Percentiles rank a stretch among this genome's conserved stretches.
Evolutionary conservation across 2,888 invertebrate genomes (phyloP).

Genomic region (Sclerodermus sp.): DNA sequence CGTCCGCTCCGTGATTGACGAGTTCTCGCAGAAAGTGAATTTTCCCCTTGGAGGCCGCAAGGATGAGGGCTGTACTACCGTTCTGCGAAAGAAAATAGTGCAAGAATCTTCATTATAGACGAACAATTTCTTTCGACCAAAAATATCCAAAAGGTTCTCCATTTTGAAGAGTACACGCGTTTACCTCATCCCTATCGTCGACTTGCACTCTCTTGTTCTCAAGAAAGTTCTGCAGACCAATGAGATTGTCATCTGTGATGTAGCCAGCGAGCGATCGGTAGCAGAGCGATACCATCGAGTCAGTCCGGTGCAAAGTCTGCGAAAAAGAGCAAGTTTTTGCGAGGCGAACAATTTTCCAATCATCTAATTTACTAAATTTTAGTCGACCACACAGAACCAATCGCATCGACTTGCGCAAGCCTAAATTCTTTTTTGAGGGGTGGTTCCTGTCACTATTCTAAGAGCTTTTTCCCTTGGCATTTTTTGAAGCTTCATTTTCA

Average conservation of each 20-base stretch:
- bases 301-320: slow-evolving; percentile 84
- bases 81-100: slow-evolving; percentile 65
- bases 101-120: too few relatives aligned
- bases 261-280: slow-evolving; percentile 79
- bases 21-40: slow-evolving; percentile 81
- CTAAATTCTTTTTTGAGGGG: too few relatives aligned
- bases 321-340: too few relatives aligned
- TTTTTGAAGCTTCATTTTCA: too few relatives aligned
- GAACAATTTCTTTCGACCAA: too few relatives aligned
- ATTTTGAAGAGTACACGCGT: too few relatives aligned
- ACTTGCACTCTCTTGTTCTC: slow-evolving; percentile 80
- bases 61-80: slow-evolving; percentile 91
- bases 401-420: too few relatives aligned
- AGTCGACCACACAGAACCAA: too few relatives aligned
- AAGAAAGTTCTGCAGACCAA: slow-evolving; percentile 78
- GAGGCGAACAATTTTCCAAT: too few relatives aligned
- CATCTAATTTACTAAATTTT: too few relatives aligned
- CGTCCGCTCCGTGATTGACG: slow-evolving; percentile 88
- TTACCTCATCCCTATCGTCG: slow-evolving; percentile 87
- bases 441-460: too few relatives aligned
- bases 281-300: slow-evolving; percentile 90
- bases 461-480: too few relatives aligned
- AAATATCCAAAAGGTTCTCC: slow-evolving; percentile 17
- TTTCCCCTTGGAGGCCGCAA: slow-evolving; percentile 85
- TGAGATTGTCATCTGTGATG: slow-evolving; percentile 78